Evolutionary conservation across 2,888 invertebrate genomes (phyloP), one percentile per base, ranked within the genome.

Genomic region (Sinopyrophorus schimmeli): DNA sequence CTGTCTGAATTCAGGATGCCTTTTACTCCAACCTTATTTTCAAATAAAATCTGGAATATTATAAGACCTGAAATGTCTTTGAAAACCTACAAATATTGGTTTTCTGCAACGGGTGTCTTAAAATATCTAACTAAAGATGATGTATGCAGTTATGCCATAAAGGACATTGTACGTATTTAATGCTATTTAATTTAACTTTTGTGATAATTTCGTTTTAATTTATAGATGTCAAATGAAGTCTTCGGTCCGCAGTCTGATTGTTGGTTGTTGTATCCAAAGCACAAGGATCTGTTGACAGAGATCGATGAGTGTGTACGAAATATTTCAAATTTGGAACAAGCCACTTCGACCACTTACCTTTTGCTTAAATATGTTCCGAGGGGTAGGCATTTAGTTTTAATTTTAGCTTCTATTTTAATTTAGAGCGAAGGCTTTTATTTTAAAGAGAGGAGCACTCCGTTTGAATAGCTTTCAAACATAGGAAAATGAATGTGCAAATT

Each of bases 1-100:
- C 57, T 80, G 9, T 79, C 79, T 1, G 65, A 77, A 51, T 78
- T 73, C 64, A 66, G 80, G 42, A 64, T 80, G 20, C 78, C 80
- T 0, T 78, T 73, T 54, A 64, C 73, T 18, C 66, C 65, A 0
- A 62, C 65, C 21, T 61, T 69, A 49, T 63, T 71, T 47, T 64
- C 67, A 0, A 55, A 55, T 21, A 70, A 75, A 30, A 66, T 74
- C 20, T 77, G 74, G 75, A 71, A 67, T 16, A 71, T 77, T 35
- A 72, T 76, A 46, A 64, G 73, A 14, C 69, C 74, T 4, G 78
- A 78, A 62, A 66, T 78, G 11, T 76, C 73, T 60, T 65, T 78
- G 14, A 66, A 67, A 41, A 77, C 74, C 1, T 78, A 77, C 50
- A 63, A 68, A 24, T 68, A 69, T 35, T 80, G 80, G 80, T 72